Base-by-base conservation (phyloP, 1,140 invertebrate species). In the Tetraneura akinire region DNA sequence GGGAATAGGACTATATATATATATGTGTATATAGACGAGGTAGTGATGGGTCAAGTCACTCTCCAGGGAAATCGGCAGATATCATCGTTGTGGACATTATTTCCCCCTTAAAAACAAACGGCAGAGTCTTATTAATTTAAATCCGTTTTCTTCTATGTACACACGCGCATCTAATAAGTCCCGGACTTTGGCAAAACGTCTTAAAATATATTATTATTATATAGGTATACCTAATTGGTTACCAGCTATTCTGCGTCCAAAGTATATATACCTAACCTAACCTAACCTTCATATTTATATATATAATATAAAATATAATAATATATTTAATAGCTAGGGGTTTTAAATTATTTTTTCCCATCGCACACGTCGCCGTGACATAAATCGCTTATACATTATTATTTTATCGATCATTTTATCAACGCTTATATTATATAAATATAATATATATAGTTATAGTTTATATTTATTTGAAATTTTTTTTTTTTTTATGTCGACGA, bases 41-140 rank as follows among this genome's bases (percentile, higher is more conserved):
- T 29, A 47, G 37, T 21, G 74, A 47, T 18, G 55, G 74, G 74
- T 78, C 74, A 78, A 78, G 74, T 78, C 21, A 45, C 32, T 57
- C 74, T 37, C 74, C 1, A 4, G 74, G 74, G 74, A 78, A 78
- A 78, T 78, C 74, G 55, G 23, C 53, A 55, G 13, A 78, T 60
- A 78, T 60, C 71, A 32, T 37, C 32, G 32, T 37, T 37, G 53
- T 37, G 26, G 49, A 76, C 55, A 78, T 57, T 78, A 62, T 78
- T 78, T 45, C 23, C 37, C 74, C 74, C 53, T 78, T 62, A 62
- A 78, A 78, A 62, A 78, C 74, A 62, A 78, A 78, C 73, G 26
- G 1, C 73, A 26, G 1, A 26, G 37, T 60, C 37, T 78, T 57
- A 78, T 78, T 78, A 78, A 78, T 78, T 78, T 78, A 57, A 78